A percentile compares a stretch with the other conserved stretches of the same genome.
Evolutionary conservation across 2,113 vertebrate genomes (phyloP).

Genomic region (Percina caprodes): DNA sequence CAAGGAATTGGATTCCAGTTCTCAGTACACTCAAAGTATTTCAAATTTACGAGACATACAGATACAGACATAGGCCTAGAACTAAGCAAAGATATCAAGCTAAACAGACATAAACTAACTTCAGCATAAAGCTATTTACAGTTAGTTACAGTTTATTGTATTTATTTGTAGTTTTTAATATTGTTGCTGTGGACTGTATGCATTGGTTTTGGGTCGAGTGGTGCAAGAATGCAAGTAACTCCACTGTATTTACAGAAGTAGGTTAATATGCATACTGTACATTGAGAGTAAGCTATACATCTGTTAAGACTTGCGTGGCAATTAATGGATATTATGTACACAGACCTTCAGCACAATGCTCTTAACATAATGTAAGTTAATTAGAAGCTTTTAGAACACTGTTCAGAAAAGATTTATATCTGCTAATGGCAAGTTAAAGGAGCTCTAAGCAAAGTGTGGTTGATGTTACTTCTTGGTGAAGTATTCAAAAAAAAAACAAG

Average conservation of each 20-base stretch:
- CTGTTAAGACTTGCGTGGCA: not conserved
- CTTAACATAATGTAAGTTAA: not conserved
- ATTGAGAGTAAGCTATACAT: too few species aligned
- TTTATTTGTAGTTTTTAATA: too few species aligned
- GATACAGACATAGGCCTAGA: not conserved
- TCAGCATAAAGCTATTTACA: too few species aligned
- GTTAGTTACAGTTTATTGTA: too few species aligned
- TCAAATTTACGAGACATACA: not conserved
- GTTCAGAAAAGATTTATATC: not conserved
- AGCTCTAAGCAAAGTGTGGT: too few species aligned
- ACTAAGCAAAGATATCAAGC: not conserved
- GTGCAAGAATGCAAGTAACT: too few species aligned
- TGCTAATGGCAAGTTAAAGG: not conserved
- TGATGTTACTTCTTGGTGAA: too few species aligned
- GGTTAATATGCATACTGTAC: too few species aligned
- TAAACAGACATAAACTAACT: not conserved
- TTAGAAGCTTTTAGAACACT: not conserved
- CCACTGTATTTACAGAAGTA: too few species aligned
- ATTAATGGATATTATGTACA: not conserved
- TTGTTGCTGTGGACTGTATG: too few species aligned
- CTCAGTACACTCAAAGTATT: not conserved
- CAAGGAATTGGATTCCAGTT: not conserved
- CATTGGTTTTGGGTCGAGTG: not conserved
- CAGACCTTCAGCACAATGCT: not conserved
- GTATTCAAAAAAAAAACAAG: too few species aligned